Evolutionary conservation across 2,888 invertebrate genomes (phyloP), one percentile per base, ranked within the genome.

Genomic region (Amblyteles armatorius): DNA sequence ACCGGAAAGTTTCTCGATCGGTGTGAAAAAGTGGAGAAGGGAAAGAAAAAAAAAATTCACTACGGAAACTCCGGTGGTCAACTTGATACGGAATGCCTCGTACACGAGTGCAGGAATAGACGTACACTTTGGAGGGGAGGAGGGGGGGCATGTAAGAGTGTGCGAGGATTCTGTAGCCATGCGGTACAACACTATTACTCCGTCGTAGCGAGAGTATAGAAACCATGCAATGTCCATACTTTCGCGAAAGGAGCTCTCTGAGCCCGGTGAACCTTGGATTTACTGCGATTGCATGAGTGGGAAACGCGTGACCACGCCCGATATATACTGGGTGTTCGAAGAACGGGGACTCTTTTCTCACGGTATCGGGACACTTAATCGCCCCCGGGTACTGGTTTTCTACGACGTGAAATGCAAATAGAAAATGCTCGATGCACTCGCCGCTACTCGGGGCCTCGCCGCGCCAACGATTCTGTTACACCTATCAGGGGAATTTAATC

Each of bases 221-320:
- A 65, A 60, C 50, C 44, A 76, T 22, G 69, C 33, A 72, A 44
- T 63, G 67, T 83, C 72, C 83, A 78, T 84, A 84, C 72, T 83
- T 85, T 85, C 77, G 87, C 82, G 85, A 87, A 86, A 87, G 83
- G 85, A 85, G 74, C 77, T 80, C 60, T 33, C 33, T n/a, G 60
- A 40, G 63, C 48, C 19, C 50, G 52, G 79, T 73, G 79, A 86
- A 86, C 83, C 86, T 88, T 86, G 87, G 87, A 87, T 88, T 88
- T 79, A 84, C 83, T 74, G 84, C 79, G 84, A 88, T 87, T 87
- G 87, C 82, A 82, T 65, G 84, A 87, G 86, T 82, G 86, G 85
- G 84, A 88, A 88, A 88, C 81, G 87, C 87, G 87, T 86, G 88
- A 88, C 88, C 88, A 88, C 88, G 87, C 88, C 88, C 88, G 87